Evolutionary conservation across 2,113 vertebrate genomes (phyloP), one percentile per base, ranked within the genome.

Genomic region (Sisor rabdophorus): DNA sequence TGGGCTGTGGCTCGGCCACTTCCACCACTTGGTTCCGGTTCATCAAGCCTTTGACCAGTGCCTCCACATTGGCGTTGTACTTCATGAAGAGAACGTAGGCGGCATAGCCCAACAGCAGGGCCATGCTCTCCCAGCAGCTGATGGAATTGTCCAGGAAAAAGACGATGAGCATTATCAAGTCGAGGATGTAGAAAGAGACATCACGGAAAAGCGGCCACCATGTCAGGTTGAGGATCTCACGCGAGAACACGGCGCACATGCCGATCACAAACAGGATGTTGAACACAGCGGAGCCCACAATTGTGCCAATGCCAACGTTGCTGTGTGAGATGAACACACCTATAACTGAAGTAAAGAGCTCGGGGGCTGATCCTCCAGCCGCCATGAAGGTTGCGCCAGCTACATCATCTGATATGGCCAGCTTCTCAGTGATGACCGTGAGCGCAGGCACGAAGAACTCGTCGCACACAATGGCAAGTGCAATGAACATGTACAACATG

Each of bases 401-500:
- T 54, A 99, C 96, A n/a, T 99, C 97, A 53, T 99, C 97, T 1
- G 96, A 98, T 85, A 99, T 98, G 70, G 80, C 60, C 78, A 98
- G 78, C 85, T 97, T 99, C 89, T 98, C 96, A 0, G 93, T 99
- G 91, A 99, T 98, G 87, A 98, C 95, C 0, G 96, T 98, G 83
- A 99, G 88, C 0, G 97, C 97, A 9, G 97, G 97, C 82, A 99
- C 97, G 75, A 99, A 99, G 89, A 98, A 98, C 83, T 99, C 97
- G 71, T 99, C 97, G 0, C 96, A 99, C 80, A 99, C 96, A 53
- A 99, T 96, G 83, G 96, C 97, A 88, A 99, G 93, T 80, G 96
- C 95, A 70, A 99, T 94, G 90, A 99, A 99, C 97, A 99, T 99
- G 87, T 99, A 99, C 86, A 99, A 91, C 97, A 99, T 99, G 80